Conservation (phyloP, 2,888 invertebrate species). For the Lepetodrilus schrolli region DNA sequence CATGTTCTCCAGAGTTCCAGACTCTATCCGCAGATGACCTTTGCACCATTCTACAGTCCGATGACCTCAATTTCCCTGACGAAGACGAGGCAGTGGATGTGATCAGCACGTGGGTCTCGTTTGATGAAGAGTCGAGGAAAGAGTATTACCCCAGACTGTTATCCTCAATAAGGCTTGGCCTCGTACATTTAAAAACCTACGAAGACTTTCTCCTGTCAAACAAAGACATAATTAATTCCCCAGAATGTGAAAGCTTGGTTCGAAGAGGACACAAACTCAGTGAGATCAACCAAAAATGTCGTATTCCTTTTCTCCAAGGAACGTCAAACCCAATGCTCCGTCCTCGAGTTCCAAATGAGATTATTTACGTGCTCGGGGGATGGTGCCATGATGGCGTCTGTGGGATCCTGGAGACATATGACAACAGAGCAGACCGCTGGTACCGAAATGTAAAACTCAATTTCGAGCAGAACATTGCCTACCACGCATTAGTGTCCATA, state of each 20-base stretch:
- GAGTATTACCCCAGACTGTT: slow-evolving; percentile 82
- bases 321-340: slow-evolving; percentile 43
- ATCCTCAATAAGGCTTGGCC: slow-evolving; percentile 53
- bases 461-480: slow-evolving; percentile 80
- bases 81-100: slow-evolving; percentile 77
- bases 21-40: slow-evolving; percentile 77
- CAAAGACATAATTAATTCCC: slow-evolving; percentile 33
- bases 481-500: slow-evolving; percentile 81
- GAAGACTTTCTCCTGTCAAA: slow-evolving; percentile 36
- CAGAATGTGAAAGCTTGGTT: slow-evolving; percentile 36
- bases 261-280: slow-evolving; percentile 7
- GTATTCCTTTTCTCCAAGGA: slow-evolving; percentile 32
- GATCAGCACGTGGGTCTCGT: slow-evolving; percentile 79
- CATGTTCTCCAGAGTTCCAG: slow-evolving; percentile 56
- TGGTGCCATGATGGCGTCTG: slow-evolving; percentile 84
- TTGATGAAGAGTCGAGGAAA: slow-evolving; percentile 83
- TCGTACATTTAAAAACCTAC: slow-evolving; percentile 42
- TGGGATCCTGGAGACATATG: slow-evolving; percentile 76
- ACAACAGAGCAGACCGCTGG: slow-evolving; percentile 82
- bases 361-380: slow-evolving; percentile 88
- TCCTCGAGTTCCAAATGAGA: slow-evolving; percentile 89
- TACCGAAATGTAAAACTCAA: background rate
- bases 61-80: slow-evolving; percentile 83
- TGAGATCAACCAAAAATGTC: slow-evolving; percentile 5
- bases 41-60: slow-evolving; percentile 76